A percentile compares a stretch with the other conserved stretches of the same genome.
These are phyloP conservation scores for Nebria ingens DNA, from an alignment of 1,140 invertebrate genomes.

Conservation along the genomic window DNA sequence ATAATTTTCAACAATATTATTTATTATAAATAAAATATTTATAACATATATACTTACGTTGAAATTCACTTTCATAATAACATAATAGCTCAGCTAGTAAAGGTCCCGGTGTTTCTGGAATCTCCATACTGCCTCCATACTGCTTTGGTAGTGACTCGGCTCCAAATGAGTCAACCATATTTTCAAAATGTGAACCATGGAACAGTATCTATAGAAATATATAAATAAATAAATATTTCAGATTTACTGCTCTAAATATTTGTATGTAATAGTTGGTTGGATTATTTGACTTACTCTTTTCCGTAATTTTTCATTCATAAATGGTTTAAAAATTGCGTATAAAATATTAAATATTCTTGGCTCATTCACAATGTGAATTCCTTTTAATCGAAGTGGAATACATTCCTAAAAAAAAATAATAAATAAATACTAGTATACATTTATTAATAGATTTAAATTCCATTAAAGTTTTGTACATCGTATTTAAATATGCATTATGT, in stretches of 20 bases:
- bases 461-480: too few relatives aligned
- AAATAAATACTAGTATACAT: too few relatives aligned
- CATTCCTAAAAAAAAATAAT: slow-evolving; percentile 40
- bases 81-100: slow-evolving; percentile 41
- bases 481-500: background rate
- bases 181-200: slow-evolving; percentile 59
- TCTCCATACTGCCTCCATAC: slow-evolving; percentile 54
- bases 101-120: slow-evolving; percentile 38
- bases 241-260: background rate
- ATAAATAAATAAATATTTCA: background rate
- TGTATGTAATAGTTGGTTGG: background rate
- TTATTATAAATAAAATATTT: too few relatives aligned
- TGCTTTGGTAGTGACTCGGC: slow-evolving; percentile 50
- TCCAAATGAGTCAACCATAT: slow-evolving; percentile 51
- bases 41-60: slow-evolving; percentile 41
- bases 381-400: slow-evolving; percentile 54
- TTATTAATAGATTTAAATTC: too few relatives aligned
- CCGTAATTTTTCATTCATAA: slow-evolving; percentile 53
- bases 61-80: slow-evolving; percentile 42
- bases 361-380: slow-evolving; percentile 68
- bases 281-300: slow-evolving; percentile 37
- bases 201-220: slow-evolving; percentile 45
- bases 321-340: slow-evolving; percentile 66
- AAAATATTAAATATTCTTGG: slow-evolving; percentile 66
- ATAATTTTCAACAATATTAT: too few relatives aligned